A percentile compares a stretch with the other conserved stretches of the same genome.
phyloP scores from a whole-genome alignment of 2,113 vertebrate genomes.

The Heterotis niloticus region DNA sequence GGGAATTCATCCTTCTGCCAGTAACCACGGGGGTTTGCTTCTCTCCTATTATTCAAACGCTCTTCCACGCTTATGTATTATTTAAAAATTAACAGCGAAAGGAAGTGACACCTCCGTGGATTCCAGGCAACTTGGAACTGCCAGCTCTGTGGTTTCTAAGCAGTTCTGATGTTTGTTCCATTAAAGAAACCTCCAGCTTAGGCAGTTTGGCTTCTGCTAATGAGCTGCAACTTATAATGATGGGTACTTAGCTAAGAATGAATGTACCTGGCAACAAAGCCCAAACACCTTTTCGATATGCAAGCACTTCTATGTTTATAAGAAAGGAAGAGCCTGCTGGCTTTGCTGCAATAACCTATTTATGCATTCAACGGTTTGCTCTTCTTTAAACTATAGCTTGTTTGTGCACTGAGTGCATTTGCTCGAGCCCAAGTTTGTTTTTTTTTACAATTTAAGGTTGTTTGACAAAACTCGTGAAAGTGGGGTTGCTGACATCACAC shows the following conservation, averaged over 20 bases:
- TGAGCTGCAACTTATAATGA: neutral
- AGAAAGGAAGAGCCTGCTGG: neutral
- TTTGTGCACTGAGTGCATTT: too few relatives aligned
- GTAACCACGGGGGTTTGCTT: too few relatives aligned
- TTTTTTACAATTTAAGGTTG: too few relatives aligned
- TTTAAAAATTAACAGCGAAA: too few relatives aligned
- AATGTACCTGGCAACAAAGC: neutral
- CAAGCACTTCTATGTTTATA: neutral
- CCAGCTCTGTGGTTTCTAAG: neutral
- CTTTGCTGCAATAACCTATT: neutral
- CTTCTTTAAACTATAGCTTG: too few relatives aligned
- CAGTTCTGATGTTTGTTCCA: neutral
- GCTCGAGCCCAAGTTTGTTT: too few relatives aligned
- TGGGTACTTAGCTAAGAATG: neutral
- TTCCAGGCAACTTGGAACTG: neutral
- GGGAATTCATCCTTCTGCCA: too few relatives aligned
- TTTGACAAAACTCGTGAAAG: too few relatives aligned
- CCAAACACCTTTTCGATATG: neutral
- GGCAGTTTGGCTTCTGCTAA: neutral
- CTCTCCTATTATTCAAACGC: too few relatives aligned
- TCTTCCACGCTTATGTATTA: too few relatives aligned
- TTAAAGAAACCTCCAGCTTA: neutral
- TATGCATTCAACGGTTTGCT: neutral
- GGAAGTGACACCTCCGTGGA: neutral
- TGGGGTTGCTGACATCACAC: too few relatives aligned